Conservation (phyloP, 2,888 invertebrate genomes). For the Orthonychiurus folsomi region DNA sequence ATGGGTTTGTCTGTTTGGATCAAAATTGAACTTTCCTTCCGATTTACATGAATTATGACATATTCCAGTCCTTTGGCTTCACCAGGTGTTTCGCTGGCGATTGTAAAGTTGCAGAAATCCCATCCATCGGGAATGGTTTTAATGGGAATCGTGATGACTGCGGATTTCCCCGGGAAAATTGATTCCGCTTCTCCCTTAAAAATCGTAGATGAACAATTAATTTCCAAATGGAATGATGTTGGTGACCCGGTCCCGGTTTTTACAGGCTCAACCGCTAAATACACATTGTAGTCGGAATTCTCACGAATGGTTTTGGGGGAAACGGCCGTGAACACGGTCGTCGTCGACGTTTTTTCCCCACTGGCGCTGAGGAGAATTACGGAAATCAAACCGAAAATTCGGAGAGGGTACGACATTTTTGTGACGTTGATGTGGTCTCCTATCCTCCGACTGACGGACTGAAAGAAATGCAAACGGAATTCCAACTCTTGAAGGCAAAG, state of each 20-base stretch:
- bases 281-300: conserved; percentile 73
- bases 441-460: too few species aligned
- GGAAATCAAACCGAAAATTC: too few species aligned
- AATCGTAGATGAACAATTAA: neutral
- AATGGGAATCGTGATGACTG: neutral
- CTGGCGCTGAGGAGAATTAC: too few species aligned
- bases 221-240: neutral
- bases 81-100: neutral
- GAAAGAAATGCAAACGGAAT: too few species aligned
- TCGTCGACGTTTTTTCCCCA: too few species aligned
- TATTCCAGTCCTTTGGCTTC: too few species aligned
- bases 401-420: too few species aligned
- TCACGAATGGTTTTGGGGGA: conserved; percentile 70
- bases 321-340: too few species aligned
- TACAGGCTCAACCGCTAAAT: conserved; percentile 49
- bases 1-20: conserved; percentile 86
- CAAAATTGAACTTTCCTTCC: conserved; percentile 71
- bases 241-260: neutral
- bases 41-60: conserved; percentile 59
- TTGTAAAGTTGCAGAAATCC: neutral
- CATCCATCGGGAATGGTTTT: neutral
- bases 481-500: too few species aligned
- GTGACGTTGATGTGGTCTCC: too few species aligned
- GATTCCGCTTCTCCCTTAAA: neutral
- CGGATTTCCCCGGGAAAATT: neutral